Base-by-base conservation (phyloP, 2,113 vertebrate genomes). In the Abramis brama region DNA sequence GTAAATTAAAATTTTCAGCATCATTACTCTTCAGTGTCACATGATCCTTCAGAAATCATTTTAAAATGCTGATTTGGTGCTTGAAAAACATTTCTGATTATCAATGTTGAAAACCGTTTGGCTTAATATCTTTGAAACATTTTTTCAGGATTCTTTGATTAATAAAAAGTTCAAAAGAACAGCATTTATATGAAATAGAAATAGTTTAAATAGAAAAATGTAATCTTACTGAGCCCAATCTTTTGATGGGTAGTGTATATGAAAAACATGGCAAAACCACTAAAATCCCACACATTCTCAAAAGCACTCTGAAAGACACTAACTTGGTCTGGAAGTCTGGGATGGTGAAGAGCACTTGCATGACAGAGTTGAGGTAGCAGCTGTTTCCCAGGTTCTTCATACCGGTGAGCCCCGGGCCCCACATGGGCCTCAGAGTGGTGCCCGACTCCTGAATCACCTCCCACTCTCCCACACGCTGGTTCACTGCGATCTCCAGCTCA, bases 361-460 rank as follows among this genome's bases (percentile, higher is more conserved):
- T 97, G 94, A 99, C 98, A 1, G 98, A 99, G 93, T 99, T 99
- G 95, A 99, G 98, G 96, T 99, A 99, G 96, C 98, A 99, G 94
- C 98, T 99, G 94, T 99, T 99, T 79, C 98, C 98, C 94, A 99
- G 92, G 93, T 99, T 99, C 79, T 96, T 96, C 95, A 99, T 98
- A 78, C 98, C 98, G 0, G 98, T 99, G 92, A 98, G 96, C 39
- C 97, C 97, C 0, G 96, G 94, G 68, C 98, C 98, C n/a, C 94
- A 98, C 55, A 99, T 88, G 9, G 98, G 97, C 89, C 96, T 95
- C 52, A 99, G 95, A 8, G 97, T 96, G 85, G 97, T 96, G 0
- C 97, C 96, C 0, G 98, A 99, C 93, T 99, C 98, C 94, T 99
- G 98, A 92, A 99, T 98, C 75, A 99, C 95, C 91, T 99, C 98